Percentiles rank a stretch among this genome's conserved stretches.
Evolutionary conservation across 2,888 invertebrate species (phyloP).

Genomic region (Pandemis corylana): DNA sequence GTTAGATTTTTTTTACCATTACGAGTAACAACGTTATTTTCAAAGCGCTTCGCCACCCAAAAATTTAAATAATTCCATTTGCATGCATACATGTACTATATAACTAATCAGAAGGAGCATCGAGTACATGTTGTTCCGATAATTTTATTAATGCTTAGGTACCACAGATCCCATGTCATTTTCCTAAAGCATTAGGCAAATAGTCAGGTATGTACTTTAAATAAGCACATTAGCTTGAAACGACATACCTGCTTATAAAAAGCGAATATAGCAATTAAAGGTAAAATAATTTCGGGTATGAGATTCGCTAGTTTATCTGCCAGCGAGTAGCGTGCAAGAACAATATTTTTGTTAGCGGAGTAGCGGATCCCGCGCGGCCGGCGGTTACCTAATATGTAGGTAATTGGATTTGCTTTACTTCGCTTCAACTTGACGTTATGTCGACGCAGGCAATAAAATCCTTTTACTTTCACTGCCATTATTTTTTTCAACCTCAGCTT

Average conservation of each 20-base stretch:
- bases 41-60: too few species aligned
- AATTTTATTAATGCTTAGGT: too few species aligned
- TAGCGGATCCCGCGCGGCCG: slow-evolving; percentile 7
- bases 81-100: too few species aligned
- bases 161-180: not conserved
- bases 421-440: slow-evolving; percentile 22
- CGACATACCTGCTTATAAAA: not conserved
- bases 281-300: not conserved
- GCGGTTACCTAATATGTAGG: slow-evolving; percentile 13
- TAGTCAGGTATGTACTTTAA: not conserved
- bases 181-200: too few species aligned
- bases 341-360: slow-evolving; percentile 26
- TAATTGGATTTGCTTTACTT: slow-evolving; percentile 28
- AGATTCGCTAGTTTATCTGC: slow-evolving; percentile 4
- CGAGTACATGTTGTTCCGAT: too few species aligned
- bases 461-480: slow-evolving; percentile 17
- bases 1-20: not conserved
- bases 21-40: too few species aligned
- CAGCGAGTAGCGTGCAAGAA: slow-evolving; percentile 15
- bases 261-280: not conserved
- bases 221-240: not conserved
- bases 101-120: too few species aligned
- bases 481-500: not conserved
- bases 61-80: too few species aligned
- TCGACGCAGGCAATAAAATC: slow-evolving; percentile 21